Evolutionary conservation across 2,888 invertebrate species (phyloP), one percentile per base, ranked within the genome.

Genomic region (Hirtodrosophila duncani): DNA sequence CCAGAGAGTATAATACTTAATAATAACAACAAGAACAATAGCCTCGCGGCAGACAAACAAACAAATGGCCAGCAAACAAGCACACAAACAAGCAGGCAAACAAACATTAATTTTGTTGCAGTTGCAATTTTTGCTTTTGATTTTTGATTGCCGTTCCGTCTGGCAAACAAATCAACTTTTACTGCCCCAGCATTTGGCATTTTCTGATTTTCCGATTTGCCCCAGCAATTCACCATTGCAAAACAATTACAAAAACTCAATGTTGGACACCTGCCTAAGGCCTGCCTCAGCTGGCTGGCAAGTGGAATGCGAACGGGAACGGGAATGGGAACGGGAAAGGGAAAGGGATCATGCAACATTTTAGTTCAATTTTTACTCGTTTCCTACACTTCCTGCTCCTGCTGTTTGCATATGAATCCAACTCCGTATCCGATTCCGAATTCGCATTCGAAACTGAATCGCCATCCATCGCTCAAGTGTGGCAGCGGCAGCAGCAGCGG

Each of bases 91-190:
- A 59, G 48, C 53, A 59, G 46, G 52, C 66, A 75, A 75, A 75
- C 62, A 72, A 78, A 78, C 70, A 72, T 78, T 78, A 74, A 57
- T 59, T 62, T 56, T 52, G 36, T 34, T 24, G 31, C 23, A 34
- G 39, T 33, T 38, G 46, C 23, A 53, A 44, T 45, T 55, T 64
- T 51, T 33, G 38, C 34, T 62, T 64, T 56, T 53, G 34, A 53
- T 44, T 71, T 67, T 64, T 65, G 79, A 81, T 78, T 72, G 79
- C 69, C 60, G 79, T 61, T 69, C 37, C 10, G 27, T 24, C 51
- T 36, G 50, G 49, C 49, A 74, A 75, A 79, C 75, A 70, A 74
- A 59, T 55, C 63, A 69, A 61, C 52, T 64, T 36, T 31, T 27
- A 17, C 14, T 20, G 18, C 42, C 34, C 13, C 9, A 1, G 20